phyloP scores from a whole-genome alignment of 2,797 vertebrate species.

The Lutjanus argentimaculatus region DNA sequence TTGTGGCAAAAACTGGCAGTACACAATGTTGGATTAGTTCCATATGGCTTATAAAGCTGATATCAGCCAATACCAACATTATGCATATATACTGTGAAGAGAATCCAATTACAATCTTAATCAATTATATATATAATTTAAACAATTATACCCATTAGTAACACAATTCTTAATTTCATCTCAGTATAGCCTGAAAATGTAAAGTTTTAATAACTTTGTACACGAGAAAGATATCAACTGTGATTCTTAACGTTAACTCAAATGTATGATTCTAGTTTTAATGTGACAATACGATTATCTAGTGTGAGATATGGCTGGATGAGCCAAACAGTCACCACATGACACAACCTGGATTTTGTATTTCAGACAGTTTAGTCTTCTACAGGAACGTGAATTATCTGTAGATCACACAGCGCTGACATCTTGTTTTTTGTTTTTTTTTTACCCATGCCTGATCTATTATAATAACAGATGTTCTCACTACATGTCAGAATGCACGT shows the following conservation, averaged over 20 bases:
- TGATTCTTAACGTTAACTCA: background rate
- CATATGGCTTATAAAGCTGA: background rate
- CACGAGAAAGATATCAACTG: background rate
- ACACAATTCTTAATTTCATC: background rate
- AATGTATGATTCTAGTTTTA: background rate
- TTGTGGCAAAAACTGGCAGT: background rate
- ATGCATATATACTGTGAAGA: background rate
- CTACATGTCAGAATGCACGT: accelerated
- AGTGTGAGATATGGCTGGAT: background rate
- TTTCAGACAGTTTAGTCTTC: background rate
- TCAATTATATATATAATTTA: background rate
- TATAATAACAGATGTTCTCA: background rate
- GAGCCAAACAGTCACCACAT: background rate
- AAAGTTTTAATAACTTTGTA: background rate
- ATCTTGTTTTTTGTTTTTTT: background rate
- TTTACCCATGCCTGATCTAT: no score
- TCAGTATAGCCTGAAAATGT: background rate
- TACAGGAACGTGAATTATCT: background rate
- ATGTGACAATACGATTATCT: background rate
- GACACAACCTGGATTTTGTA: background rate
- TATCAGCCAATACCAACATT: background rate
- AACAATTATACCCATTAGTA: background rate
- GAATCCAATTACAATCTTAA: background rate
- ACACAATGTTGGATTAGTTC: background rate
- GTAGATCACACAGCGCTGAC: background rate